Evolutionary conservation across 2,888 invertebrate species (phyloP), one percentile per base, ranked within the genome.

Genomic region (Myopa tessellatipennis): DNA sequence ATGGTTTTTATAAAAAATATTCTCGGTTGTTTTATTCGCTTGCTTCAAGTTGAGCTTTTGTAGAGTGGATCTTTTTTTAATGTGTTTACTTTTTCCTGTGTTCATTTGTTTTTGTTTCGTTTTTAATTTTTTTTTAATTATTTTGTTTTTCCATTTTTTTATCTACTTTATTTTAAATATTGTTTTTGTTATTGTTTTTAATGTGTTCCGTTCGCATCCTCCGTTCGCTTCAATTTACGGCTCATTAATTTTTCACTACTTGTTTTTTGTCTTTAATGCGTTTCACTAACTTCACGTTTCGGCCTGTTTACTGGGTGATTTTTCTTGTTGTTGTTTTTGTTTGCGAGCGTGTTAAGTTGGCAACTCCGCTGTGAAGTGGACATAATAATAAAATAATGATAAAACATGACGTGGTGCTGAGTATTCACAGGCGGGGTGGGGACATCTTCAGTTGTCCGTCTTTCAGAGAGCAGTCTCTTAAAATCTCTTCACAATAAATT

Each of bases 231-330:
- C 34, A 45, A 74, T 52, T 63, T 74, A 63, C 34, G 65, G 65
- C 74, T 74, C 74, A 65, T 74, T 65, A 74, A 63, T 74, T 74
- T 74, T 68, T 26, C 68, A 26, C n/a, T 67, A 18, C 18, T 34
- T 61, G 14, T 40, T 73, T 45, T 55, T 58, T 45, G 52, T 40
- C 55, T 36, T 26, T 14, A 58, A 26, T 18, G 65, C 26, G 16
- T 63, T 63, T 60, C 36, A 60, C 40, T 70, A 40, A 5, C 18
- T 55, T 70, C 26, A 26, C 26, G 50, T 52, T 70, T 14, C 14
- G 34, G 34, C 38, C 55, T 18, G 2, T 71, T 10, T 58, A 16
- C 18, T 58, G 16, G 16, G 36, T 38, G n/a, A 38, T 67, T 34
- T 40, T 38, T 36, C 34, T 55, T 58, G 36, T 58, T 8, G n/a